Conservation (phyloP, 23 tunicate genomes). For the Clavelina lepadiformis region DNA sequence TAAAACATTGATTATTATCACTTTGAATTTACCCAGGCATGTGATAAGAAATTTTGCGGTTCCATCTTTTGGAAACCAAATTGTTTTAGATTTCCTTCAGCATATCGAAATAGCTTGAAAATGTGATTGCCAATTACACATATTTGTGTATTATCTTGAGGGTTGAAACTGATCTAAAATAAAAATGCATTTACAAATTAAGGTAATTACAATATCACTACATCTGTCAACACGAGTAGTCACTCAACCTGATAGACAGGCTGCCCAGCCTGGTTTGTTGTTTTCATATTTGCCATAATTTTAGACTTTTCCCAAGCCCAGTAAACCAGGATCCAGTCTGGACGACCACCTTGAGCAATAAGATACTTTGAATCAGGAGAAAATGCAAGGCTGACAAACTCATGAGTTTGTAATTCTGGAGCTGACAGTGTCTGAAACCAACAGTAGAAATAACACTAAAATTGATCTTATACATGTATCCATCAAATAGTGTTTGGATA, state of each 20-base stretch:
- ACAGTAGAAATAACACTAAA: neutral
- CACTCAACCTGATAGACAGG: conserved; percentile 95
- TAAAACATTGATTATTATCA: too few relatives aligned
- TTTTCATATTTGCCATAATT: conserved; percentile 81
- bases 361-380: conserved; percentile 97
- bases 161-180: conserved; percentile 82
- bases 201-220: too few relatives aligned
- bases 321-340: conserved; percentile 88
- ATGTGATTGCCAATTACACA: conserved; percentile 95
- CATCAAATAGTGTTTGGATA: neutral
- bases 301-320: conserved; percentile 98
- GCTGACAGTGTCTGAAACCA: conserved; percentile 36
- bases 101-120: conserved; percentile 82
- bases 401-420: conserved; percentile 50
- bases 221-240: too few relatives aligned
- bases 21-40: conserved; percentile 87
- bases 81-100: conserved; percentile 95
- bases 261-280: conserved; percentile 68
- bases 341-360: conserved; percentile 85
- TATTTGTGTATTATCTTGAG: conserved; percentile 96
- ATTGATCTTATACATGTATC: neutral
- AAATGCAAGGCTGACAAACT: conserved; percentile 84
- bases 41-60: conserved; percentile 85
- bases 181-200: too few relatives aligned
- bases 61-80: conserved; percentile 92